Percentiles rank a stretch among this genome's conserved stretches.
phyloP scores from a whole-genome alignment of 2,888 invertebrate genomes.

The Agrochola macilenta region DNA sequence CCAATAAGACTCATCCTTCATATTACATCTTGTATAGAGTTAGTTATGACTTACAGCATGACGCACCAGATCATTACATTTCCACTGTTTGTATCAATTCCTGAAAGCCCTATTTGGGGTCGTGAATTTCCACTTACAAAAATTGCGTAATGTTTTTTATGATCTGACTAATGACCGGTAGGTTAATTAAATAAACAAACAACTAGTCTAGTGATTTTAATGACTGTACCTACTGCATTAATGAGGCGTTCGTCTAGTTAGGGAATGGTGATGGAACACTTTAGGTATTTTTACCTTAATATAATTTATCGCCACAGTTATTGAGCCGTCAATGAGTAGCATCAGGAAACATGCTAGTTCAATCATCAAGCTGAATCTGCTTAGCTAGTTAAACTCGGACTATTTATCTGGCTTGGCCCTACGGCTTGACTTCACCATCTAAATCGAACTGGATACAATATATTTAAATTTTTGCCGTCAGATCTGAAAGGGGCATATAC shows the following conservation, averaged over 20 bases:
- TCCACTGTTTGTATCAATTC: conserved; percentile 59
- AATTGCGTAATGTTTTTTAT: conserved; percentile 60
- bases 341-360: not conserved
- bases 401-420: not conserved
- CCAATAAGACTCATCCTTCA: conserved; percentile 22
- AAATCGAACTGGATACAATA: not conserved
- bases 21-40: conserved; percentile 40
- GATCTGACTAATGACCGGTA: conserved; percentile 45
- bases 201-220: conserved; percentile 12
- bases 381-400: not conserved
- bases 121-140: conserved; percentile 57
- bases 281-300: not conserved
- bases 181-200: conserved; percentile 33
- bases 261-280: not conserved
- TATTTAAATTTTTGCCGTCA: too few species aligned
- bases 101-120: conserved; percentile 55
- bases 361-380: not conserved
- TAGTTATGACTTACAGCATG: conserved; percentile 45
- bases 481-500: too few species aligned
- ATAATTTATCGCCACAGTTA: not conserved
- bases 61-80: conserved; percentile 44
- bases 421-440: not conserved
- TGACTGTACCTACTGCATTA: conserved; percentile 8
- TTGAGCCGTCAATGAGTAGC: not conserved
- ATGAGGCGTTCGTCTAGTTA: not conserved